phyloP scores from a whole-genome alignment of 2,888 invertebrate species.

The Andrena chrysosceles region DNA sequence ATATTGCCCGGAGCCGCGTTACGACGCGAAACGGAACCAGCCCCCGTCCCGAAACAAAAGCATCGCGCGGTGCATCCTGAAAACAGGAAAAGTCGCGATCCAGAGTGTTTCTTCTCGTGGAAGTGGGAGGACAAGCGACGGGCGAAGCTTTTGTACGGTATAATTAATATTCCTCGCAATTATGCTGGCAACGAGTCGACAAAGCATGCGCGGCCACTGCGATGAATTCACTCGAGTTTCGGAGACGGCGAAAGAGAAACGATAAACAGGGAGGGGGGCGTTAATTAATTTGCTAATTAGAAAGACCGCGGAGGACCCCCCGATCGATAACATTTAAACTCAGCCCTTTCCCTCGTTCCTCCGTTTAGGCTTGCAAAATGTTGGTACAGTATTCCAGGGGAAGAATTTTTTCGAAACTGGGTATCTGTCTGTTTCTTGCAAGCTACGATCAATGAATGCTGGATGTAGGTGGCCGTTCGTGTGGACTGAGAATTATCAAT shows the following conservation, averaged over 20 bases:
- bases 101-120: not conserved
- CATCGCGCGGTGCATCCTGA: not conserved
- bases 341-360: not conserved
- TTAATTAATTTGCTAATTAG: constrained; percentile 57
- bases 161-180: constrained; percentile 54
- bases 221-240: constrained; percentile 30
- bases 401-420: not conserved
- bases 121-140: not conserved
- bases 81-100: not conserved
- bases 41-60: constrained; percentile 7
- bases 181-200: constrained; percentile 22
- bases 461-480: too few species aligned
- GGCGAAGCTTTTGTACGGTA: not conserved
- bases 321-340: not conserved
- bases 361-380: too few species aligned
- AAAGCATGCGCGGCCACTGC: constrained; percentile 12
- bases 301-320: not conserved
- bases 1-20: not conserved
- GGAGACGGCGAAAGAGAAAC: constrained; percentile 20
- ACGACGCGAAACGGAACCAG: not conserved
- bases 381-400: not conserved
- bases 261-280: constrained; percentile 37
- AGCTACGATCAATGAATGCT: too few species aligned
- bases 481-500: too few species aligned
- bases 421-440: too few species aligned